phyloP scores from a whole-genome alignment of 2,797 vertebrate species.

The Catostomus latipinnis region DNA sequence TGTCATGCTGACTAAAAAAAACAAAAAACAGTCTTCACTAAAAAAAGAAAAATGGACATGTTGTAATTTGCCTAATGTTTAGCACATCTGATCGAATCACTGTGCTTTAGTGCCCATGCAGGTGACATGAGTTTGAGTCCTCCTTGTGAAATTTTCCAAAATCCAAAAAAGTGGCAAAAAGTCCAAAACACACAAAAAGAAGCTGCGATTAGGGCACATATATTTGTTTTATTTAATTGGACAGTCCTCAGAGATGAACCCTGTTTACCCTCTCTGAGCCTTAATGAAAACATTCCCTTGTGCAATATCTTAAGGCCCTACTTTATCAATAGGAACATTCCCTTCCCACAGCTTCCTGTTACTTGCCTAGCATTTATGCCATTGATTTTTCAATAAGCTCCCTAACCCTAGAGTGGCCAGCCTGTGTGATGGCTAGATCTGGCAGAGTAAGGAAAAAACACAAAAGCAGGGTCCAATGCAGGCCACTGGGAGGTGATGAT shows the following conservation, averaged over 20 bases:
- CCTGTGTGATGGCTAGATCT: constrained; percentile 72
- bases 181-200: too few species aligned
- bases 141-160: too few species aligned
- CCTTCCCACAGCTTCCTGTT: constrained; percentile 98
- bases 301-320: constrained; percentile 92
- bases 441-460: constrained; percentile 1
- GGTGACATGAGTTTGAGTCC: too few species aligned
- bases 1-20: too few species aligned
- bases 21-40: too few species aligned
- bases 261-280: constrained; percentile 77
- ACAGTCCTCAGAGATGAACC: constrained; percentile 55
- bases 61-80: too few species aligned
- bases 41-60: too few species aligned
- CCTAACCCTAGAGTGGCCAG: constrained; percentile 89
- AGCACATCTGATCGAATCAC: too few species aligned
- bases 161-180: too few species aligned
- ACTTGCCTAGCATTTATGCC: constrained; percentile 98
- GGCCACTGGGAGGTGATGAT: constrained; percentile 44
- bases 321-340: constrained; percentile 94
- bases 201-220: too few species aligned
- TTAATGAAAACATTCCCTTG: constrained; percentile 93
- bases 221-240: neutral
- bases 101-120: too few species aligned
- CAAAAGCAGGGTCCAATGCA: constrained; percentile 15
- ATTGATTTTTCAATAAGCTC: constrained; percentile 99